phyloP scores from a whole-genome alignment of 2,888 invertebrate genomes.

The Campaea margaritaria region DNA sequence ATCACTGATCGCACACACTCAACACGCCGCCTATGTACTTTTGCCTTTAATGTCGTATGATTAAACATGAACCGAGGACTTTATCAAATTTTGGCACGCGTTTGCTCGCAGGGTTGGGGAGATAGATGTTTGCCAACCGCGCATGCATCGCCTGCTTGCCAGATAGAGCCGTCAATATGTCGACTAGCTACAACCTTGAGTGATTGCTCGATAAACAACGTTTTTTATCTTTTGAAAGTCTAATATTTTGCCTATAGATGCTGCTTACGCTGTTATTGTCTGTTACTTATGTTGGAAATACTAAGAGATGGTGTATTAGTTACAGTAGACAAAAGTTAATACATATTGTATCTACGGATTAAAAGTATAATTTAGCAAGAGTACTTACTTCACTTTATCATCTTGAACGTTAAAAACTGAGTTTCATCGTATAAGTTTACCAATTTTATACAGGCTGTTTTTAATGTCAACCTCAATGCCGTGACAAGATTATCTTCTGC shows the following conservation, averaged over 20 bases:
- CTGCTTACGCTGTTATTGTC: not conserved
- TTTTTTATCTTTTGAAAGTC: constrained; percentile 48
- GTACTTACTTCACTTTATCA: too few species aligned
- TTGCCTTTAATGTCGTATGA: constrained; percentile 75
- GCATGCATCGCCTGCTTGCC: constrained; percentile 68
- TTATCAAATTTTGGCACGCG: constrained; percentile 84
- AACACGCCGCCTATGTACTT: constrained; percentile 55
- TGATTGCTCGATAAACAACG: constrained; percentile 75
- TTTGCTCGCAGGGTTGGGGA: constrained; percentile 69
- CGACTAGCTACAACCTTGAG: constrained; percentile 68
- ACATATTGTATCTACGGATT: too few species aligned
- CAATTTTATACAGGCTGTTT: too few species aligned
- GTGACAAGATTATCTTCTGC: too few species aligned
- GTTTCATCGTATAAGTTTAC: too few species aligned
- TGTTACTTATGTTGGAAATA: too few species aligned
- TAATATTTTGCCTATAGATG: not conserved
- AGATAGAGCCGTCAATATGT: constrained; percentile 81
- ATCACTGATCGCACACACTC: constrained; percentile 47
- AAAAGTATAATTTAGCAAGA: too few species aligned
- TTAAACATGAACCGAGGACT: constrained; percentile 81
- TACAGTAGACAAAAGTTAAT: too few species aligned
- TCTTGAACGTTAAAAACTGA: too few species aligned
- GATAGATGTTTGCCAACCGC: constrained; percentile 77
- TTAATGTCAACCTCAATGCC: too few species aligned
- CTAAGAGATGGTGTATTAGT: too few species aligned